These are phyloP conservation scores for Tiphia femorata DNA, from an alignment of 2,888 invertebrate species.

Conservation along the genomic window DNA sequence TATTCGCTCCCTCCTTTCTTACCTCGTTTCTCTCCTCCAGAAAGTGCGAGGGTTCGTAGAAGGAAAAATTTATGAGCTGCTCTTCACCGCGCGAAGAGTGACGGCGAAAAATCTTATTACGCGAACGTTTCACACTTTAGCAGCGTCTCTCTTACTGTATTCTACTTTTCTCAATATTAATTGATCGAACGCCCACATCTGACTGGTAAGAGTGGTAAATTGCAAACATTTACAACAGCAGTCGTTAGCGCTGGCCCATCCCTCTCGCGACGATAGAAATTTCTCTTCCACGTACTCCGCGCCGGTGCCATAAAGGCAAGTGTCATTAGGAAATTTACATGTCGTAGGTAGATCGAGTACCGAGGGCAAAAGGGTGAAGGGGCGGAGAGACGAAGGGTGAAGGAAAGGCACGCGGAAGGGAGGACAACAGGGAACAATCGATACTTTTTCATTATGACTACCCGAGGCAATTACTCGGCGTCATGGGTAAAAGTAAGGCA, in stretches of 20 bases:
- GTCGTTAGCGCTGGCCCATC: neutral
- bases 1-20: neutral
- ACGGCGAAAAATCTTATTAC: too few species aligned
- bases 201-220: too few species aligned
- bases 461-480: conserved; percentile 45
- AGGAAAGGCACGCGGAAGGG: conserved; percentile 17
- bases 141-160: too few species aligned
- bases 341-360: too few species aligned
- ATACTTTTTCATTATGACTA: conserved; percentile 50
- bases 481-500: conserved; percentile 48
- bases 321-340: conserved; percentile 1
- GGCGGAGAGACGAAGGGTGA: conserved; percentile 11
- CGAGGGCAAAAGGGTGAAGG: neutral
- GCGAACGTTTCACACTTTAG: too few species aligned
- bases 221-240: too few species aligned
- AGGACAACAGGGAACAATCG: conserved; percentile 42
- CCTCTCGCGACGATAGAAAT: neutral
- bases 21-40: neutral
- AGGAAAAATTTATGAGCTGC: too few species aligned
- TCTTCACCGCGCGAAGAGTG: too few species aligned
- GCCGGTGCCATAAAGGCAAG: neutral
- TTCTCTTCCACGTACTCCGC: neutral
- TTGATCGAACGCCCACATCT: too few species aligned
- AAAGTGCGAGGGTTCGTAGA: too few species aligned
- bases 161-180: too few species aligned